phyloP scores from a whole-genome alignment of 2,113 vertebrate genomes.

The Urocynchramus pylzowi region DNA sequence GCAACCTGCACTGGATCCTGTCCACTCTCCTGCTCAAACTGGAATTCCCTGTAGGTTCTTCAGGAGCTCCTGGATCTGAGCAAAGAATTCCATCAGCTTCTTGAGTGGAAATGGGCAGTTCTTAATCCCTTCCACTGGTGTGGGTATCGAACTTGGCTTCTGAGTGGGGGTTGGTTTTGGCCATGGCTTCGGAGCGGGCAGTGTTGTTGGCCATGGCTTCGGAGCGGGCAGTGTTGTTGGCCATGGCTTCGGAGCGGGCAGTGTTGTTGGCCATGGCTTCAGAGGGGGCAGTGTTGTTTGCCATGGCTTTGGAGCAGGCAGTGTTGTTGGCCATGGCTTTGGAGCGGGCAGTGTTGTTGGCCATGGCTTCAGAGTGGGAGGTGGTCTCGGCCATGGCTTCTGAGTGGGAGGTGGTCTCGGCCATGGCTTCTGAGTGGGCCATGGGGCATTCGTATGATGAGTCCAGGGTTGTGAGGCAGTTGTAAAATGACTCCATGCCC shows the following conservation, averaged over 20 bases:
- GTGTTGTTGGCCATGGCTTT: neutral
- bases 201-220: neutral
- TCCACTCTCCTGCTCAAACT: neutral
- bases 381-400: fast-evolving
- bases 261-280: neutral
- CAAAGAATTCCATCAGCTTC: neutral
- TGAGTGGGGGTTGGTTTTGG: neutral
- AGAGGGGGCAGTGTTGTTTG: neutral
- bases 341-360: fast-evolving
- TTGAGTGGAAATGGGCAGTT: neutral
- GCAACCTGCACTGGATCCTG: neutral
- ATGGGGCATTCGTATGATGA: fast-evolving
- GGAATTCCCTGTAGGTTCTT: neutral
- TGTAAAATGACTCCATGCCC: neutral
- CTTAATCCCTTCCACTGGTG: neutral
- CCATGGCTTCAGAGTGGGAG: neutral
- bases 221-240: fast-evolving
- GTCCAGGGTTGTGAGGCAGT: neutral
- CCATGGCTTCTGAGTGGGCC: neutral
- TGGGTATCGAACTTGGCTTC: fast-evolving
- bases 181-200: neutral
- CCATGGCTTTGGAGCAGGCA: neutral
- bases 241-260: neutral
- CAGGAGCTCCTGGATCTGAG: neutral
- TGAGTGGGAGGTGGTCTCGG: neutral